Evolutionary conservation across 1,140 invertebrate genomes (phyloP).

Genomic region (Drosophila virilis): DNA sequence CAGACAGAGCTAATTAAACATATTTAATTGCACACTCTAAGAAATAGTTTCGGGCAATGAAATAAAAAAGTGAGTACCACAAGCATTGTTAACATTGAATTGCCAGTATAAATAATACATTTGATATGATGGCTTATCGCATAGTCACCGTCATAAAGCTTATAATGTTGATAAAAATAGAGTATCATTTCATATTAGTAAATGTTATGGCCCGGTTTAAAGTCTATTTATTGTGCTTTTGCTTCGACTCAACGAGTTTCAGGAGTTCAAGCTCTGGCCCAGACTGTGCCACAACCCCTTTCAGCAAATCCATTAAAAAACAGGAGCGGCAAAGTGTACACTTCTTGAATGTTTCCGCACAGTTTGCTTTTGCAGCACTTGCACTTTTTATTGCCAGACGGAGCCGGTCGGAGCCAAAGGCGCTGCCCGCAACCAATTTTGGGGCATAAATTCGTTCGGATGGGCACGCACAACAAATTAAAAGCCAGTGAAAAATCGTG

Average conservation of each 20-base stretch:
- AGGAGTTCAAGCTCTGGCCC: slow-evolving; percentile 6
- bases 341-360: slow-evolving; percentile 78
- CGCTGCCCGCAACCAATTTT: slow-evolving; percentile 16
- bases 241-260: neutral
- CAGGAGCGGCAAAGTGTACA: slow-evolving; percentile 48
- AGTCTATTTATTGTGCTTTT: slow-evolving; percentile 2
- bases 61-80: too few relatives aligned
- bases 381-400: slow-evolving; percentile 60
- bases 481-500: slow-evolving; percentile 46
- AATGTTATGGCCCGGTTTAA: slow-evolving; percentile 1
- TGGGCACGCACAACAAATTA: slow-evolving; percentile 66
- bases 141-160: neutral
- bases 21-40: too few relatives aligned
- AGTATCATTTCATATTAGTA: neutral
- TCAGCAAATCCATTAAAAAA: slow-evolving; percentile 46
- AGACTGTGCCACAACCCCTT: slow-evolving; percentile 19
- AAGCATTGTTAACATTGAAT: too few relatives aligned
- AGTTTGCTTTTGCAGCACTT: slow-evolving; percentile 74
- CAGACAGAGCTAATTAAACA: too few relatives aligned
- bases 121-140: too few relatives aligned
- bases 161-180: slow-evolving; percentile 23
- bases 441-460: slow-evolving; percentile 64
- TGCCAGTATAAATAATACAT: too few relatives aligned
- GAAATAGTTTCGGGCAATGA: too few relatives aligned
- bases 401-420: slow-evolving; percentile 1